Percentiles rank a stretch among this genome's conserved stretches.
phyloP scores from a whole-genome alignment of 2,888 invertebrate genomes.

The Thereva unica region DNA sequence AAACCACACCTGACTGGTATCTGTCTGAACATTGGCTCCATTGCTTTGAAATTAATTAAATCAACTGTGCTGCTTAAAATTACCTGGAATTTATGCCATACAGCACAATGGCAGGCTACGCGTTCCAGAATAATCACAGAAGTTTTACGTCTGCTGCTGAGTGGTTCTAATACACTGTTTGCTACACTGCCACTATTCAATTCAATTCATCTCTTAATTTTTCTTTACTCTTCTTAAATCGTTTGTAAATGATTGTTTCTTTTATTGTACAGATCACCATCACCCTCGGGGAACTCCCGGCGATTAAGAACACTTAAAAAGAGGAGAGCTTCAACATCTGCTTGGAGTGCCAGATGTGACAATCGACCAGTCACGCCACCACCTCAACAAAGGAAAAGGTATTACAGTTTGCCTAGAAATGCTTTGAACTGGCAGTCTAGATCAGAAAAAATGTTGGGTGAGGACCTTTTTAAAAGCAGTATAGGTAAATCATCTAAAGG shows the following conservation, averaged over 20 bases:
- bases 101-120: no score
- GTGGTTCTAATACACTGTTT: no score
- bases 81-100: no score
- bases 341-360: slow-evolving; percentile 37
- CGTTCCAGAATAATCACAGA: no score
- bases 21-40: no score
- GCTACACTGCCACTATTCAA: no score
- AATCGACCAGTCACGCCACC: slow-evolving; percentile 44
- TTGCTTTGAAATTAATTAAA: no score
- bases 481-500: slow-evolving; percentile 12
- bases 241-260: neutral
- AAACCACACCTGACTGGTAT: no score
- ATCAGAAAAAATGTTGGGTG: slow-evolving; percentile 43
- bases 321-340: slow-evolving; percentile 51
- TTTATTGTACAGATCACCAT: slow-evolving; percentile 13
- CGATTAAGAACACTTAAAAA: slow-evolving; percentile 41
- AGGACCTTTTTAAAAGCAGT: neutral
- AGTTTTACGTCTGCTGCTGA: no score
- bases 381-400: slow-evolving; percentile 48
- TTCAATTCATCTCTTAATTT: no score
- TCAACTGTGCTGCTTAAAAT: no score
- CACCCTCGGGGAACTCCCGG: neutral
- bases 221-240: neutral
- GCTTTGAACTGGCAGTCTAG: slow-evolving; percentile 44
- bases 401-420: slow-evolving; percentile 54